These are phyloP conservation scores for Rutilus rutilus DNA, from an alignment of 2,113 vertebrate species.

Conservation along the genomic window DNA sequence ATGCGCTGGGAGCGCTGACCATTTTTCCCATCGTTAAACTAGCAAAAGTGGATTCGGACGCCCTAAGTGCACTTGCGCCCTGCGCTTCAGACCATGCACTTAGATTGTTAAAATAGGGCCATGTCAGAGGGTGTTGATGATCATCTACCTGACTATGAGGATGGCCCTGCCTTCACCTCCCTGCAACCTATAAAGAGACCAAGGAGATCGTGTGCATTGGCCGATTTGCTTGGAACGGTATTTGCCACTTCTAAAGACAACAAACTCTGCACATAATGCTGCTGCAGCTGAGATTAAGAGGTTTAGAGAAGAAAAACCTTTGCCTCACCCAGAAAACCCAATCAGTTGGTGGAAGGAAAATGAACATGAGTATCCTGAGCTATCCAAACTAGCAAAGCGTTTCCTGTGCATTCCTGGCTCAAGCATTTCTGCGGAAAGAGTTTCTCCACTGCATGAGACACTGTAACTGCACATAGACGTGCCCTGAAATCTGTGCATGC, in stretches of 20 bases:
- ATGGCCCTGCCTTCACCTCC: too few species aligned
- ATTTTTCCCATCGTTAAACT: too few species aligned
- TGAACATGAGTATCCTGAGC: constrained; percentile 33
- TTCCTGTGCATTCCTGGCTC: constrained; percentile 24
- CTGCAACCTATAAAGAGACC: too few species aligned
- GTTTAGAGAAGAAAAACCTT: constrained; percentile 41
- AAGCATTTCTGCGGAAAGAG: background rate
- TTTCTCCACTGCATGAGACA: constrained; percentile 34
- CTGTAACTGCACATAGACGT: constrained; percentile 43
- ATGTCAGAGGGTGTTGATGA: background rate
- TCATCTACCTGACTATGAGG: too few species aligned
- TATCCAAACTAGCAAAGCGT: background rate
- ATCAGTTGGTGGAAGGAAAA: constrained; percentile 35
- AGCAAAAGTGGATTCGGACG: too few species aligned
- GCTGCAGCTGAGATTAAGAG: constrained; percentile 46
- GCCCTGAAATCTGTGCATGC: constrained; percentile 40
- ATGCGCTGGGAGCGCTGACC: too few species aligned
- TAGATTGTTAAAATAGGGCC: too few species aligned
- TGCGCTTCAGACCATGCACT: too few species aligned
- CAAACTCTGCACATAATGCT: constrained; percentile 43
- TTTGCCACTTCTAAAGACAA: constrained; percentile 36
- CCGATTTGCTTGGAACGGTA: too few species aligned
- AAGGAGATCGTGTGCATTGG: too few species aligned
- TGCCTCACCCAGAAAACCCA: constrained; percentile 28
- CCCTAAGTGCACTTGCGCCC: too few species aligned